These are phyloP conservation scores for Amblyjoppa proteus DNA, from an alignment of 2,888 invertebrate species.

Conservation along the genomic window DNA sequence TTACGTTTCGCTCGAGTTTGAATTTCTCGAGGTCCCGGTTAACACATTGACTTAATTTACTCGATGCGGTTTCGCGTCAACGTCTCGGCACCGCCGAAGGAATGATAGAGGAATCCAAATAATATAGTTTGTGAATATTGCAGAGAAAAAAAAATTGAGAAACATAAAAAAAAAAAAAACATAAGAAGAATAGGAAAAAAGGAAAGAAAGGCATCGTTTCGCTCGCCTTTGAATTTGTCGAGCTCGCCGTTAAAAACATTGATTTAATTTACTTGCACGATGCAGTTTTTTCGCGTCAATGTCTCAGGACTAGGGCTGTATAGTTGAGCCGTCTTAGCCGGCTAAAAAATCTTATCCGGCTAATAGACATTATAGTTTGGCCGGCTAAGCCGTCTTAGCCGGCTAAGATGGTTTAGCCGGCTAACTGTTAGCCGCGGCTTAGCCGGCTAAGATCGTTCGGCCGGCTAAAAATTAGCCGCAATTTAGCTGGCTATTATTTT, in stretches of 20 bases:
- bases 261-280: not conserved
- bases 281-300: not conserved
- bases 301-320: not conserved
- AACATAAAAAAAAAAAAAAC: not conserved
- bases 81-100: not conserved
- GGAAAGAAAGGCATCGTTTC: constrained; percentile 18
- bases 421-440: no score
- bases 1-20: constrained; percentile 44
- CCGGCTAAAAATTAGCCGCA: no score
- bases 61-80: not conserved
- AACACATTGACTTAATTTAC: not conserved
- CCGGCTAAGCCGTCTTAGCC: no score
- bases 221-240: constrained; percentile 22
- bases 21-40: constrained; percentile 18
- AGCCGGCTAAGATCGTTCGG: no score
- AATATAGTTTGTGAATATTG: constrained; percentile 16
- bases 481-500: no score
- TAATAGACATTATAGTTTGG: no score
- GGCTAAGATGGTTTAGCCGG: no score
- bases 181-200: not conserved
- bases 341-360: no score
- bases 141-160: not conserved
- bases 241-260: not conserved
- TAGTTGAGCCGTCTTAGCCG: no score
- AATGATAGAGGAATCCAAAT: not conserved